Conservation (phyloP, 2,888 invertebrate species). For the Mesochorus sp. region DNA sequence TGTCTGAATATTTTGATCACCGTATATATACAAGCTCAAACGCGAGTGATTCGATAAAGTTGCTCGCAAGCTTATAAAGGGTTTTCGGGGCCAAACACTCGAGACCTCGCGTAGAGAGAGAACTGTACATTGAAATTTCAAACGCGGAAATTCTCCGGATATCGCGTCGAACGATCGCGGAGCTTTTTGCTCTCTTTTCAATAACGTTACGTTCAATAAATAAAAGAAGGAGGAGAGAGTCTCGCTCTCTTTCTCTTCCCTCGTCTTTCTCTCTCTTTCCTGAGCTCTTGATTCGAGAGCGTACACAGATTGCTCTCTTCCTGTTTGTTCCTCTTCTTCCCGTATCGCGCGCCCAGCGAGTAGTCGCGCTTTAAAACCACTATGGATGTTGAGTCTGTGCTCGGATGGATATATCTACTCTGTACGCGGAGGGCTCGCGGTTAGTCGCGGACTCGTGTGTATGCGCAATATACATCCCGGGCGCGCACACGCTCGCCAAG, state of each 20-base stretch:
- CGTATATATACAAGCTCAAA: too few species aligned
- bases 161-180: constrained; percentile 21
- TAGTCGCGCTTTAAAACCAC: background rate
- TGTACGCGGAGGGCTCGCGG: background rate
- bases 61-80: too few species aligned
- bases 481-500: constrained; percentile 41
- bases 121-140: too few species aligned
- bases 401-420: constrained; percentile 48
- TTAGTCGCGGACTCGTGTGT: background rate
- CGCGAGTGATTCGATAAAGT: too few species aligned
- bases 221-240: background rate
- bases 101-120: too few species aligned
- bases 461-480: background rate
- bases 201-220: constrained; percentile 49
- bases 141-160: too few species aligned
- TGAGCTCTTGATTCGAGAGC: constrained; percentile 56
- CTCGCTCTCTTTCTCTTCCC: constrained; percentile 22
- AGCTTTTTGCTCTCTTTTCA: constrained; percentile 38
- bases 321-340: constrained; percentile 56
- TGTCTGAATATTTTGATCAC: too few species aligned
- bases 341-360: background rate
- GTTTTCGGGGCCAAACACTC: too few species aligned
- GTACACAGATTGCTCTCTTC: constrained; percentile 57
- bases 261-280: constrained; percentile 11
- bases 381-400: constrained; percentile 8